These are phyloP conservation scores for Tychaedon coryphoeus DNA, from an alignment of 2,113 vertebrate genomes.

Conservation along the genomic window DNA sequence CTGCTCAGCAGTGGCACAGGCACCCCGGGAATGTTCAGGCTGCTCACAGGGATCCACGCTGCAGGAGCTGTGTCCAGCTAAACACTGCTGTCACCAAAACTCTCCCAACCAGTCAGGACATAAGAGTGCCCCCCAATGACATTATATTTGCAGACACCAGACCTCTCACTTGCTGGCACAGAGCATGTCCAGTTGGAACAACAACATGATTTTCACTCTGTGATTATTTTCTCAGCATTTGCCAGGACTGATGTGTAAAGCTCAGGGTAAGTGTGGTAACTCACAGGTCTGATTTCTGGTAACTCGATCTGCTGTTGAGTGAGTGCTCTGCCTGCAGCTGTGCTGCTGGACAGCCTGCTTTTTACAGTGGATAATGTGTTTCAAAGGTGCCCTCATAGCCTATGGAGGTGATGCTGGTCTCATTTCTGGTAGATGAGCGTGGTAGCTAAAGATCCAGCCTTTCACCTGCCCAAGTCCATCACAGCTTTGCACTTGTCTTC, in stretches of 20 bases:
- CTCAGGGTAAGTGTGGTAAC: neutral
- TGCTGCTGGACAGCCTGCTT: neutral
- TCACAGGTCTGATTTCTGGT: neutral
- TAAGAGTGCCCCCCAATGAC: neutral
- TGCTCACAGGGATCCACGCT: neutral
- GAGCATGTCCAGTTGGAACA: neutral
- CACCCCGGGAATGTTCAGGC: neutral
- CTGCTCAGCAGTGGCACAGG: neutral
- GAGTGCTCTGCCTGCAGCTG: neutral
- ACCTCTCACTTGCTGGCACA: rapidly evolving
- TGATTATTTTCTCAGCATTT: neutral
- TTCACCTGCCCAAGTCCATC: constrained; percentile 31
- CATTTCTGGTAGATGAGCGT: neutral
- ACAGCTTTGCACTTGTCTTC: neutral
- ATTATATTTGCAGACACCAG: neutral
- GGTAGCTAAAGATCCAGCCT: neutral
- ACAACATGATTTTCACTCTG: neutral
- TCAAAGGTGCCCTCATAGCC: neutral
- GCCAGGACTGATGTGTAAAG: neutral
- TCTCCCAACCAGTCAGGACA: neutral
- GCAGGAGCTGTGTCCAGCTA: neutral
- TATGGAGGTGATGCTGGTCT: neutral
- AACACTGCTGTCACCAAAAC: neutral
- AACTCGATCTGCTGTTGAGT: neutral
- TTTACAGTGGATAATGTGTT: neutral